Percentiles rank a stretch among this genome's conserved stretches.
These are phyloP conservation scores for Chironomus tepperi DNA, from an alignment of 1,140 invertebrate genomes.

Conservation along the genomic window DNA sequence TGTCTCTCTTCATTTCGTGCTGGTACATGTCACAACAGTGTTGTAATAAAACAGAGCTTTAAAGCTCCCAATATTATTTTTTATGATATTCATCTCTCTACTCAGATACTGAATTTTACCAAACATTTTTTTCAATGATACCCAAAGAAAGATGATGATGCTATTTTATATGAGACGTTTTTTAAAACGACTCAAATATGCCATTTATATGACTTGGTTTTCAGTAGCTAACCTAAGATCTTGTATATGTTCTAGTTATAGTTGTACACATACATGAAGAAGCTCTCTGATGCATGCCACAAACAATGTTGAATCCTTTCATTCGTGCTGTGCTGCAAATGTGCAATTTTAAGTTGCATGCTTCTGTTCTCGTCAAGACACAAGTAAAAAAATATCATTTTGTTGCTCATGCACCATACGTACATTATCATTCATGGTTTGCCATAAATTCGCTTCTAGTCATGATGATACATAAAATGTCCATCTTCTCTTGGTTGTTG, in stretches of 20 bases:
- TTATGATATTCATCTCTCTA: background rate
- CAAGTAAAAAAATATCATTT: background rate
- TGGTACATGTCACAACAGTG: background rate
- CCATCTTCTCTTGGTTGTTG: background rate
- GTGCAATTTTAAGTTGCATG: constrained; percentile 3
- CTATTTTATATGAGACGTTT: too few species aligned
- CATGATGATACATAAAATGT: constrained; percentile 22
- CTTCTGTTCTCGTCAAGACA: too few species aligned
- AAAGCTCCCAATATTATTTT: constrained; percentile 1
- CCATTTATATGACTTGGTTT: too few species aligned
- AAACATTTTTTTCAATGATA: background rate
- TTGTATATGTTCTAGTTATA: background rate
- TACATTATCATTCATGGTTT: constrained; percentile 21
- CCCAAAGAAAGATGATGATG: background rate
- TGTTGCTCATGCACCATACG: background rate
- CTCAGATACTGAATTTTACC: background rate
- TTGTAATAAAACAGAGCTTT: constrained; percentile 8
- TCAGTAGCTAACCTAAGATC: too few species aligned
- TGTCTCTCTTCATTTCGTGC: background rate
- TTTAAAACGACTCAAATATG: background rate
- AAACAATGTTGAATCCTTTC: background rate
- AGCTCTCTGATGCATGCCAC: background rate
- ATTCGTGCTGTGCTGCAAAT: constrained; percentile 17
- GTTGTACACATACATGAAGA: background rate
- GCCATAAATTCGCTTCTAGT: constrained; percentile 13